Evolutionary conservation across 2,888 invertebrate genomes (phyloP), one percentile per base, ranked within the genome.

Genomic region (Aphrophora alni): DNA sequence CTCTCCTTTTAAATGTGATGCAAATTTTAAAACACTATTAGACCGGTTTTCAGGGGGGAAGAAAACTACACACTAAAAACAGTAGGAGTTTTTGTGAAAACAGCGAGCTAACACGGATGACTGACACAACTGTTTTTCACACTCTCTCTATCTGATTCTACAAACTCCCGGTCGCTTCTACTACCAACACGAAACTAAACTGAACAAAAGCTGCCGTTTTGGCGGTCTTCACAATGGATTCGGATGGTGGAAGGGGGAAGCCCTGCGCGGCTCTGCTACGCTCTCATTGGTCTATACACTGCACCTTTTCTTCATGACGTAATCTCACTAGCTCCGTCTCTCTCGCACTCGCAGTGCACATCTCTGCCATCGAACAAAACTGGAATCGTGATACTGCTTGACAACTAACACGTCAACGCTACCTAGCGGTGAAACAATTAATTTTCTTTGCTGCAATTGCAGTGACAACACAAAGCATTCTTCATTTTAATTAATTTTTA

Each of bases 41-140:
- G 44, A 21, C 59, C 59, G 59, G 59, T 59, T 59, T 59, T 59
- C 59, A 59, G 59, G 59, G 59, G 59, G 59, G 59, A 59, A 78
- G 80, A 76, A 75, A 83, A 83, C 84, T 84, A 83, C 83, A 81
- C 83, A 83, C 84, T 84, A 83, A 83, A 44, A 72, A 78, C 74
- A 82, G 82, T 80, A 80, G 82, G 77, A 82, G 76, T 78, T 82
- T 73, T 80, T 82, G 82, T 80, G 75, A 78, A 80, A 78, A 80
- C 77, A 75, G 77, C 73, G 82, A 78, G 82, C 80, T 71, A 78
- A 75, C 80, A 70, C 82, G 75, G 74, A 38, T 25, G 44, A 74
- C n/a, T 59, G 59, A 59, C 59, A 59, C 59, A 59, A 59, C 59
- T 59, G 59, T 59, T 59, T 59, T 59, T 59, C 59, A 33, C 33